Evolutionary conservation across 2,113 vertebrate genomes (phyloP), one percentile per base, ranked within the genome.

Genomic region (Gymnarchus niloticus): DNA sequence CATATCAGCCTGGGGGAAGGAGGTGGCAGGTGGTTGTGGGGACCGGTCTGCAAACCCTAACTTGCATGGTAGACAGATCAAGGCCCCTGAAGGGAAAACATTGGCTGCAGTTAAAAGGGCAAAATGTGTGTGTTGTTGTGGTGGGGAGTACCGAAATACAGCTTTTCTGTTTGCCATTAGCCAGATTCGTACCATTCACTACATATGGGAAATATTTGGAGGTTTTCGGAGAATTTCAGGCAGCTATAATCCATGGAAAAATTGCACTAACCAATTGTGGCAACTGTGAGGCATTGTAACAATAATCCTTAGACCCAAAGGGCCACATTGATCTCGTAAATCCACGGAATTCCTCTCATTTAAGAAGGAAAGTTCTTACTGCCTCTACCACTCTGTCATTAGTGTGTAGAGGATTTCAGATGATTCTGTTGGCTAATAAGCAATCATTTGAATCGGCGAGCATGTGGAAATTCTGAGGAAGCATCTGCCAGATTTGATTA

Each of bases 31-130:
- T 77, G 14, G n/a, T 81, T 17, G n/a, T 7, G 48, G 33, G 49
- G 51, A 25, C 19, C n/a, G 9, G 37, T 9, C 56, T 44, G 0
- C 19, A 25, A 57, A 57, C 56, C 44, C 78, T 69, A 21, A 7
- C 49, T 9, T 23, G 51, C 23, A 19, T 81, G 21, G 33, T 9
- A 44, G 14, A 87, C 69, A 86, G 90, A 91, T 93, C 91, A 91
- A 91, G 92, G 87, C 84, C 88, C 48, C 37, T 5, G 56, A 83
- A 49, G 25, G 73, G 51, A 77, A 0, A 46, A 3, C 54, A 73
- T 87, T 88, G 87, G 88, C 88, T 44, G 46, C 86, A 17, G 23
- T 86, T 87, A 84, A 90, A 78, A 90, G 65, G 33, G 86, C 14
- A 76, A 25, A 8, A 44, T 44, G n/a, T n/a, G 44, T 1, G 1